phyloP scores from a whole-genome alignment of 1,140 invertebrate species.

The Antheraea pernyi region DNA sequence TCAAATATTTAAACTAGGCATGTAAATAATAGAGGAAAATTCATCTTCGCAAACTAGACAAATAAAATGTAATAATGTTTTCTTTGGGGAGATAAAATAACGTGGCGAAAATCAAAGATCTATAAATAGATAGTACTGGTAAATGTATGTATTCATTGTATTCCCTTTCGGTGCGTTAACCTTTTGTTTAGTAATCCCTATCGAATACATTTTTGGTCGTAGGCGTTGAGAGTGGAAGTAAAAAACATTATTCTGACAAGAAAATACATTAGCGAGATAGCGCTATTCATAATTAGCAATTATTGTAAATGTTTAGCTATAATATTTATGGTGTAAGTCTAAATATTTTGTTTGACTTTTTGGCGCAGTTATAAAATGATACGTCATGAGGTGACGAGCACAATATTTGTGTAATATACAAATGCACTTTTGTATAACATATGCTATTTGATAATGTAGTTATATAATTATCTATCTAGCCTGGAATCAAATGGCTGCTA shows the following conservation, averaged over 20 bases:
- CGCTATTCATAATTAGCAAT: no score
- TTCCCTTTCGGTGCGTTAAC: not conserved
- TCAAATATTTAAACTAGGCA: slow-evolving; percentile 1
- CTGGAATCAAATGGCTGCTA: no score
- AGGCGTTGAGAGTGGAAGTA: not conserved
- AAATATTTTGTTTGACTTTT: no score
- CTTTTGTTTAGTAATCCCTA: not conserved
- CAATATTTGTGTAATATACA: no score
- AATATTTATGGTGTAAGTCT: no score
- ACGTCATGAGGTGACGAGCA: no score
- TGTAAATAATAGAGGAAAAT: not conserved
- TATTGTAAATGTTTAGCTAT: no score
- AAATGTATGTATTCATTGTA: not conserved
- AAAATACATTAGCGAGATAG: no score
- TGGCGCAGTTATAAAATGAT: no score
- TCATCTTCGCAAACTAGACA: not conserved
- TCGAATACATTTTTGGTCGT: not conserved
- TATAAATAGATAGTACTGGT: not conserved
- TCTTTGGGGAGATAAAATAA: not conserved
- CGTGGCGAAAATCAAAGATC: not conserved
- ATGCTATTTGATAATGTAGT: no score
- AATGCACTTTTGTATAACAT: no score
- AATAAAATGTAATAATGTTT: not conserved
- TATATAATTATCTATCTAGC: no score
- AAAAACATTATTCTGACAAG: not conserved